A percentile compares a stretch with the other conserved stretches of the same genome.
Conservation (phyloP, 2,888 invertebrate species). For the Cheilosia vulpina region DNA sequence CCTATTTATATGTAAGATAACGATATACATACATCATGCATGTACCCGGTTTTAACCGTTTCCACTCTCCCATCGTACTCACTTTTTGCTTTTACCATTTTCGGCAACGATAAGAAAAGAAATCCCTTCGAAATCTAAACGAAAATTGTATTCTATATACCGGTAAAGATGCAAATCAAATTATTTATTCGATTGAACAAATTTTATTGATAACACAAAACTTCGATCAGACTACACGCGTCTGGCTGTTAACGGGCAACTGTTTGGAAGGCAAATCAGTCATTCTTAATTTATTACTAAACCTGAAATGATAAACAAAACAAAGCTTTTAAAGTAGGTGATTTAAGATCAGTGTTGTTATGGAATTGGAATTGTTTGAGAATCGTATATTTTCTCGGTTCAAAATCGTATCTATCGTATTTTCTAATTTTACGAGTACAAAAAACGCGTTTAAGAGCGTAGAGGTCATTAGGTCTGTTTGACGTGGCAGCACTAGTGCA, state of each 20-base stretch:
- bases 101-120: not conserved
- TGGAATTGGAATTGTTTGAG: too few relatives aligned
- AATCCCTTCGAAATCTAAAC: not conserved
- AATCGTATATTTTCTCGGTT: too few relatives aligned
- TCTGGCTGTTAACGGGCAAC: conserved; percentile 1
- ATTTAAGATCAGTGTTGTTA: too few relatives aligned
- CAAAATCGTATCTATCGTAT: too few relatives aligned
- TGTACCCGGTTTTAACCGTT: not conserved
- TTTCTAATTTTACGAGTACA: too few relatives aligned
- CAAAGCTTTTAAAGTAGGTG: not conserved
- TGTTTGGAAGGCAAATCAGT: not conserved
- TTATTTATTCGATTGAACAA: not conserved
- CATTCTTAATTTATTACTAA: not conserved
- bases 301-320: not conserved
- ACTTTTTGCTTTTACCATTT: conserved; percentile 58
- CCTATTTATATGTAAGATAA: too few relatives aligned
- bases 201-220: not conserved
- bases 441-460: too few relatives aligned
- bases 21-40: too few relatives aligned
- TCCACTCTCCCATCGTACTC: not conserved
- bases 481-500: too few relatives aligned
- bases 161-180: not conserved
- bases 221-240: not conserved
- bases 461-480: too few relatives aligned
- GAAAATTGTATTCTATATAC: not conserved